Percentiles rank a stretch among this genome's conserved stretches.
Conservation (phyloP, 1,140 invertebrate species). For the Scaptodrosophila lebanonensis region DNA sequence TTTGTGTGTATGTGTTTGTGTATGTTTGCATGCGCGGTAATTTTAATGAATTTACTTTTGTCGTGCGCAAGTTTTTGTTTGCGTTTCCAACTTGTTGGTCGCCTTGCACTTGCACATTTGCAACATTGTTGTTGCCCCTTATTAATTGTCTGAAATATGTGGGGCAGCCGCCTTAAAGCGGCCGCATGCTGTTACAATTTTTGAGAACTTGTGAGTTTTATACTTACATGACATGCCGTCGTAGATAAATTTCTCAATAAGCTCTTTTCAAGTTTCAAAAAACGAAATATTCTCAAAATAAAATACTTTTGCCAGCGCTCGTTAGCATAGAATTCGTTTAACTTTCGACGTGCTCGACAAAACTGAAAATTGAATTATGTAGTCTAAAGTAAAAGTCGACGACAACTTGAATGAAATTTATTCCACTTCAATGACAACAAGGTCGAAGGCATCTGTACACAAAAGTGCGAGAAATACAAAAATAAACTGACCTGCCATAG, state of each 20-base stretch:
- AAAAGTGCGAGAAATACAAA: slow-evolving; percentile 4
- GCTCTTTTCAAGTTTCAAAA: slow-evolving; percentile 14
- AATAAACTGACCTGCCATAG: slow-evolving; percentile 22
- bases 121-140: neutral
- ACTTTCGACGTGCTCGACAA: slow-evolving; percentile 52
- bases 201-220: too few species aligned
- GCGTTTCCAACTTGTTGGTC: slow-evolving; percentile 8
- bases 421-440: slow-evolving; percentile 44
- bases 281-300: too few species aligned
- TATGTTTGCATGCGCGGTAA: slow-evolving; percentile 28
- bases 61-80: slow-evolving; percentile 38
- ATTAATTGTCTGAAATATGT: too few species aligned
- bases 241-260: slow-evolving; percentile 42
- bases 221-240: too few species aligned
- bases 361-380: slow-evolving; percentile 58
- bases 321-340: slow-evolving; percentile 57
- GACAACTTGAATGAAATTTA: too few species aligned
- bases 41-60: slow-evolving; percentile 71
- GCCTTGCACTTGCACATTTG: neutral
- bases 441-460: slow-evolving; percentile 40
- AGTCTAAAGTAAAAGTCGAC: slow-evolving; percentile 46
- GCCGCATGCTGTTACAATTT: too few species aligned
- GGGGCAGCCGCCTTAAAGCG: too few species aligned
- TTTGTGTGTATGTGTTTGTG: slow-evolving; percentile 1
- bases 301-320: slow-evolving; percentile 8